phyloP scores from a whole-genome alignment of 2,113 vertebrate species.

The Sula dactylatra region DNA sequence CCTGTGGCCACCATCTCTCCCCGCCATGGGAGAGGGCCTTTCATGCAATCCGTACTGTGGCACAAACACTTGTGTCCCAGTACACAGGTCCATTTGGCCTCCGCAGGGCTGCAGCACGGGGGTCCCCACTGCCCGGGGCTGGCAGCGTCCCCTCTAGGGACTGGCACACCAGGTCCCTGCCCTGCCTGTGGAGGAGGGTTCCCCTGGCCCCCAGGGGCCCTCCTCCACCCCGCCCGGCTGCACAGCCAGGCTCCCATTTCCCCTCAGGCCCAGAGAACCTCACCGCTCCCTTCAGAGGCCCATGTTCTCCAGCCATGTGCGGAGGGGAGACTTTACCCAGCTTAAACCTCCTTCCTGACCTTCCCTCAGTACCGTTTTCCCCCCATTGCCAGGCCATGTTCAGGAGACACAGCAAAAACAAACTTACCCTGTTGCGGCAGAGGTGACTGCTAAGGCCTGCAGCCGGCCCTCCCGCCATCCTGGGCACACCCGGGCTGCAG shows the following conservation, averaged over 20 bases:
- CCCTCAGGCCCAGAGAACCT: not conserved
- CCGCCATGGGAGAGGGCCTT: no score
- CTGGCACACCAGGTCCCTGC: not conserved
- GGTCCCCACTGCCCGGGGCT: accelerated
- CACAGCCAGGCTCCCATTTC: not conserved
- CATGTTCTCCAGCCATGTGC: not conserved
- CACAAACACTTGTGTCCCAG: not conserved
- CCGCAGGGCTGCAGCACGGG: accelerated
- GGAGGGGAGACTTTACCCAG: accelerated
- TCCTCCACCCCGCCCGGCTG: accelerated
- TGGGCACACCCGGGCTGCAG: not conserved
- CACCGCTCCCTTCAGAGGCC: no score
- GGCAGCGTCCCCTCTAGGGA: not conserved
- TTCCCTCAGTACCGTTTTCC: not conserved
- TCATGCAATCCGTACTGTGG: accelerated
- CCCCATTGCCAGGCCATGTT: not conserved
- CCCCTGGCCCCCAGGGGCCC: no score
- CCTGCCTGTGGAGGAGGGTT: not conserved
- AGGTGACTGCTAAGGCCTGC: not conserved
- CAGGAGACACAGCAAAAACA: not conserved
- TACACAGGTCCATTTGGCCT: accelerated
- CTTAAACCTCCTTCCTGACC: not conserved
- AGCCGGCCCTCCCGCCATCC: not conserved
- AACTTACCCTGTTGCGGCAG: accelerated
- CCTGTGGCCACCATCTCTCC: not conserved